phyloP scores from a whole-genome alignment of 2,888 invertebrate species.

The Branchipolynoe longqiensis region DNA sequence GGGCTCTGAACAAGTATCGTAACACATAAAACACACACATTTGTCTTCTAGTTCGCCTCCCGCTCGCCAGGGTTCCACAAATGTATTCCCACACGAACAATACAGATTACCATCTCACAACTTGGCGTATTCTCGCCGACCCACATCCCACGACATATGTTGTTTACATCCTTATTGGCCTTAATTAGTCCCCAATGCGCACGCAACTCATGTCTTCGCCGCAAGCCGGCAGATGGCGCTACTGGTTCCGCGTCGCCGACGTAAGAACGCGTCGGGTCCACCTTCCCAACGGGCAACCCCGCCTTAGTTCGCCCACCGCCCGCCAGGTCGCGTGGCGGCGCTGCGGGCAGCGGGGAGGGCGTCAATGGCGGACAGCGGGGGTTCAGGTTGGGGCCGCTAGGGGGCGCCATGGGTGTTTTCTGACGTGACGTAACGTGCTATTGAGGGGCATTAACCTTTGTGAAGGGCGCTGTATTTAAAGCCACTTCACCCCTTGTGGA shows the following conservation, averaged over 20 bases:
- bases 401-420: constrained; percentile 34
- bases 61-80: too few relatives aligned
- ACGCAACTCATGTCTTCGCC: neutral
- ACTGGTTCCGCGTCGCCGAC: neutral
- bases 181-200: constrained; percentile 22
- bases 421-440: constrained; percentile 10
- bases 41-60: too few relatives aligned
- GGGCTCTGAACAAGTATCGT: too few relatives aligned
- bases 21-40: too few relatives aligned
- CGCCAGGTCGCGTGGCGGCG: constrained; percentile 34
- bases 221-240: constrained; percentile 18
- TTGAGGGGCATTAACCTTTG: constrained; percentile 35
- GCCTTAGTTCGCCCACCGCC: neutral
- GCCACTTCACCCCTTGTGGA: neutral
- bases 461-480: constrained; percentile 32
- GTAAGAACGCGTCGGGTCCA: constrained; percentile 10
- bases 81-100: too few relatives aligned
- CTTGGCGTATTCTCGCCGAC: too few relatives aligned
- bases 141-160: constrained; percentile 4
- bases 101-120: too few relatives aligned
- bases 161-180: constrained; percentile 37
- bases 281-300: too few relatives aligned
- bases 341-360: constrained; percentile 9
- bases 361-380: constrained; percentile 3
- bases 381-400: constrained; percentile 18